Evolutionary conservation across 2,797 vertebrate species (phyloP), one percentile per base, ranked within the genome.

Genomic region (Fistularia commersonii): DNA sequence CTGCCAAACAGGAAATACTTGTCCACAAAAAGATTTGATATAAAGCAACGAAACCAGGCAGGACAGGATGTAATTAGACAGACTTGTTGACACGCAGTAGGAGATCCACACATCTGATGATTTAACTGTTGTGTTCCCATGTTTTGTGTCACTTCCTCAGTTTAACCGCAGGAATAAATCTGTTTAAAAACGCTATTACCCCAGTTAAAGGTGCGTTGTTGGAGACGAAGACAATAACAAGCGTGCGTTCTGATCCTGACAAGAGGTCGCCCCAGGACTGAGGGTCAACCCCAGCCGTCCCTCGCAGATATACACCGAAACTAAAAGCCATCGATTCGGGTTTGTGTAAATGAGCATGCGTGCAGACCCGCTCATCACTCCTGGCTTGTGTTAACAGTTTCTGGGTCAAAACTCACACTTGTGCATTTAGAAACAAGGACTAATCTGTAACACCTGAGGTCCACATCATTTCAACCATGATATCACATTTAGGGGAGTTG

Each of bases 1-100:
- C 84, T 80, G 64, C 61, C 66, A 70, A 77, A 66, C 65, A 82
- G 79, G 84, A 89, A 87, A 80, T 62, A 54, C 64, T 72, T 4
- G 41, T 82, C 68, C 72, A 66, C 45, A 47, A 45, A 72, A 80
- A 45, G 44, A 78, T 69, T 85, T 84, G 23, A 82, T 76, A 80
- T 69, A 79, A 48, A 6, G 12, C 53, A 50, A 57, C 58, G 44
- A 53, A 77, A 54, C 49, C 72, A 42, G 40, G 56, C 54, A 57
- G 43, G 53, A 66, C 58, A 70, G 64, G 71, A 77, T 53, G 61
- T 57, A 72, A 80, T 81, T 79, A 80, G 40, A 14, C 10, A 7
- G 9, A 6, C 42, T 10, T 15, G 11, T 32, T n/a, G 55, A 75
- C 52, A 65, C 54, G 50, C 61, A 60, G 56, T 61, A 32, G 42